These are phyloP conservation scores for Spondyliosoma cantharus DNA, from an alignment of 2,797 vertebrate genomes.

Conservation along the genomic window DNA sequence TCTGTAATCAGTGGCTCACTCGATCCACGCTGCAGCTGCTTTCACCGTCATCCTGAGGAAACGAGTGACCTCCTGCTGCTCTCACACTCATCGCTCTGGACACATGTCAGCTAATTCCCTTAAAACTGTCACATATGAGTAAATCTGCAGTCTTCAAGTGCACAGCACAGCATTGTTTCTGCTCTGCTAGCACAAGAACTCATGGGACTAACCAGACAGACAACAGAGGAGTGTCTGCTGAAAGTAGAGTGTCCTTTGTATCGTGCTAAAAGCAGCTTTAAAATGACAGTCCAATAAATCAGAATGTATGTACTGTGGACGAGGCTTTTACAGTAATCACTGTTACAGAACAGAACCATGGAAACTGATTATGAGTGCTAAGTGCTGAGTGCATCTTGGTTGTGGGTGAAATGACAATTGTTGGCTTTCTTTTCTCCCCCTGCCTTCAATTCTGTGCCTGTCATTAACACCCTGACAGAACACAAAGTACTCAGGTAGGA, in stretches of 20 bases:
- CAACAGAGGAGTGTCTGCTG: background rate
- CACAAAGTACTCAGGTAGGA: background rate
- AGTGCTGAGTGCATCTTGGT: conserved; percentile 27
- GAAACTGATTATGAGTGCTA: conserved; percentile 28
- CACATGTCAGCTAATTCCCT: conserved; percentile 49
- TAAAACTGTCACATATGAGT: conserved; percentile 16
- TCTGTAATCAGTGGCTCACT: conserved; percentile 17
- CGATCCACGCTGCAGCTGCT: conserved; percentile 31
- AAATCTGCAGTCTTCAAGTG: conserved; percentile 3
- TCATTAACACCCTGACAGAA: background rate
- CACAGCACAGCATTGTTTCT: conserved; percentile 7
- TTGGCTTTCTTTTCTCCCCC: background rate
- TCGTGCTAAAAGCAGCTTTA: conserved; percentile 8
- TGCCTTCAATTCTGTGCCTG: background rate
- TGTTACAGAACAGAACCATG: conserved; percentile 28
- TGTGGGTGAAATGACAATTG: conserved; percentile 23
- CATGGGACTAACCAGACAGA: background rate
- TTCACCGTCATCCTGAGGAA: conserved; percentile 11
- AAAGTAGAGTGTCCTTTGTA: conserved; percentile 31
- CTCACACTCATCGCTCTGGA: conserved; percentile 12
- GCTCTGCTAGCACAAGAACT: background rate
- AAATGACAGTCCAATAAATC: conserved; percentile 14
- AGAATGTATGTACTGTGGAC: conserved; percentile 8
- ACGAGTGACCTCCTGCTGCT: conserved; percentile 24
- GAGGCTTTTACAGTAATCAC: conserved; percentile 38